Evolutionary conservation across 2,797 vertebrate genomes (phyloP).

Genomic region (Picus viridis): DNA sequence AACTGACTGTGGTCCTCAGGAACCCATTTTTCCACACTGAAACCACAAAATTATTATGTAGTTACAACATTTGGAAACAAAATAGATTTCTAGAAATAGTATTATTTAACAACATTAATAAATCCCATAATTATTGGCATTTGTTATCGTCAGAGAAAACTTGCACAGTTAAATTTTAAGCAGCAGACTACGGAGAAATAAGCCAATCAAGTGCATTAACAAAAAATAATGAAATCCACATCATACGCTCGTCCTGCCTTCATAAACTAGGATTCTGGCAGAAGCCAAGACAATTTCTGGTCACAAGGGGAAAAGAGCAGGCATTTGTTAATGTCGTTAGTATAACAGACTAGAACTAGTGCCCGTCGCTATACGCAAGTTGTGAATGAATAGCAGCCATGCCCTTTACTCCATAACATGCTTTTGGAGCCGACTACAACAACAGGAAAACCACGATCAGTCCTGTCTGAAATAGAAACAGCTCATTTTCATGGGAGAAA

Average conservation of each 20-base stretch:
- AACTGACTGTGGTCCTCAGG: not conserved
- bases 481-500: conserved; percentile 19
- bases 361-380: not conserved
- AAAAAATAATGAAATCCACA: not conserved
- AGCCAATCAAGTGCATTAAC: not conserved
- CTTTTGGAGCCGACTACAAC: not conserved
- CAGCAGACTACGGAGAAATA: not conserved
- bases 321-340: not conserved
- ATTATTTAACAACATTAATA: not conserved
- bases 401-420: not conserved
- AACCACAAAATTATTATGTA: not conserved
- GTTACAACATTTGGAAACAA: not conserved
- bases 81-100: not conserved
- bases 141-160: not conserved
- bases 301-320: not conserved
- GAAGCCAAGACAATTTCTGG: not conserved
- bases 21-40: not conserved
- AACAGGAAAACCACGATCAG: not conserved
- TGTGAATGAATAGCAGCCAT: not conserved
- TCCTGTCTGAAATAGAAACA: conserved; percentile 29
- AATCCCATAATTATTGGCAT: not conserved
- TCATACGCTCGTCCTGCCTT: not conserved
- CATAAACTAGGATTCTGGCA: not conserved
- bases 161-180: not conserved
- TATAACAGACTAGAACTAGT: not conserved